Evolutionary conservation across 2,113 vertebrate genomes (phyloP).

Genomic region (Polypterus bichir): DNA sequence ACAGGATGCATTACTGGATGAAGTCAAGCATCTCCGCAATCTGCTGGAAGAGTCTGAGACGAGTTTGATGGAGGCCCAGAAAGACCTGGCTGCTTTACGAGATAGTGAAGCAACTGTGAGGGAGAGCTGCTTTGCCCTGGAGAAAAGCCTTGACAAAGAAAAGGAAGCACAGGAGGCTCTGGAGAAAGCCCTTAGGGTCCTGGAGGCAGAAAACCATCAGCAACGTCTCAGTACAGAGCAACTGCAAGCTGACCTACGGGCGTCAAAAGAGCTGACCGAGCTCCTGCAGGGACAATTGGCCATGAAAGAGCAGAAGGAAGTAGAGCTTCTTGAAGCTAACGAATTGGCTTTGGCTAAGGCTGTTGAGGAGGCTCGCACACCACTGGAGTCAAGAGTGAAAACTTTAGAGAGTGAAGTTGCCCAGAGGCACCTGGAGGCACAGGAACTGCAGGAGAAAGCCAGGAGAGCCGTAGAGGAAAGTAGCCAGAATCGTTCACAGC

Average conservation of each 20-base stretch:
- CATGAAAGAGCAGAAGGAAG: constrained; percentile 70
- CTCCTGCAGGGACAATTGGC: constrained; percentile 61
- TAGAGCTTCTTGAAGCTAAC: constrained; percentile 66
- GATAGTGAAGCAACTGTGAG: constrained; percentile 48
- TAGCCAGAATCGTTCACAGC: constrained; percentile 52
- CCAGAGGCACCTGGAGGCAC: constrained; percentile 42
- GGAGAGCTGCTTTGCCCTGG: constrained; percentile 46
- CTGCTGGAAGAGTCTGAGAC: constrained; percentile 39
- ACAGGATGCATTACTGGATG: constrained; percentile 45
- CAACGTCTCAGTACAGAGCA: constrained; percentile 66
- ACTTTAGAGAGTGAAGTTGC: constrained; percentile 58
- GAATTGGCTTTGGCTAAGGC: constrained; percentile 71
- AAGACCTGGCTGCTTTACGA: constrained; percentile 42
- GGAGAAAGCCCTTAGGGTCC: constrained; percentile 42
- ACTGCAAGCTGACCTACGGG: constrained; percentile 68
- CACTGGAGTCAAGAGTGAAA: constrained; percentile 51
- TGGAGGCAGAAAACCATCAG: constrained; percentile 60
- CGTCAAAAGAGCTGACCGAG: constrained; percentile 61
- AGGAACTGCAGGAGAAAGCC: constrained; percentile 48
- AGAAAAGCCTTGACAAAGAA: constrained; percentile 51
- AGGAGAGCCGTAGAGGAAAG: constrained; percentile 55
- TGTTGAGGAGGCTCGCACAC: constrained; percentile 56
- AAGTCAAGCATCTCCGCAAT: constrained; percentile 42
- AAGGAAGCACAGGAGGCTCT: constrained; percentile 45
- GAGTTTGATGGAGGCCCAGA: constrained; percentile 34